Evolutionary conservation across 92 coral and sea anemone genomes (phyloP), one percentile per base, ranked within the genome.

Genomic region (Zoanthus sansibaricus): DNA sequence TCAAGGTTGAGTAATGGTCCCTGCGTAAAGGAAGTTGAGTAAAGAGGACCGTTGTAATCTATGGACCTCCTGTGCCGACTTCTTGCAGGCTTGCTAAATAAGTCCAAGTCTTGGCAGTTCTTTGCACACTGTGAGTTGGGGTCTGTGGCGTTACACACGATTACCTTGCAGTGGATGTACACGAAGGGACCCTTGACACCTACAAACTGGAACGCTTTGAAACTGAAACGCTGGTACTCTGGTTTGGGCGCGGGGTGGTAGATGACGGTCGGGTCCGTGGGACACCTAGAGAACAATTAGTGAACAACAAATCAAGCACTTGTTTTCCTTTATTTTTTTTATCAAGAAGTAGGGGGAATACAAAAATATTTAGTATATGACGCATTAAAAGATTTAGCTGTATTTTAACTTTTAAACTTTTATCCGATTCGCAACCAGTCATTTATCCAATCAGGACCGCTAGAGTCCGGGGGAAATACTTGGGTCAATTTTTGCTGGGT

Each of bases 181-280:
- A 91, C 98, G 86, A 90, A 94, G 32, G 98, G 96, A 68, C 93
- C 90, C n/a, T 93, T 87, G 18, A 75, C 86, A 70, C 90, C 92
- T 9, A 94, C 94, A 80, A 94, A 94, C 93, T 94, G 94, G 93
- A 94, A 94, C 17, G 95, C 95, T 79, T 94, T 92, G 37, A 94
- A 82, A 79, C 98, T 94, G 82, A 94, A 94, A 54, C 98, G 98
- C 32, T 94, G 95, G 4, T 78, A 86, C 55, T 94, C 82, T 25
- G 32, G 79, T 30, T 8, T n/a, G 13, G 86, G 62, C 13, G 44
- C 3, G 17, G 72, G 76, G 88, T 94, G 98, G 72, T 89, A 93
- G 33, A 66, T 78, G 7, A 94, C 94, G 21, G 98, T 94, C 52
- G 87, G 67, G 78, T 94, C 98, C 37, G 82, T 74, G 21, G 95